phyloP scores from a whole-genome alignment of 1,140 invertebrate species.

The Marisa cornuarietis region DNA sequence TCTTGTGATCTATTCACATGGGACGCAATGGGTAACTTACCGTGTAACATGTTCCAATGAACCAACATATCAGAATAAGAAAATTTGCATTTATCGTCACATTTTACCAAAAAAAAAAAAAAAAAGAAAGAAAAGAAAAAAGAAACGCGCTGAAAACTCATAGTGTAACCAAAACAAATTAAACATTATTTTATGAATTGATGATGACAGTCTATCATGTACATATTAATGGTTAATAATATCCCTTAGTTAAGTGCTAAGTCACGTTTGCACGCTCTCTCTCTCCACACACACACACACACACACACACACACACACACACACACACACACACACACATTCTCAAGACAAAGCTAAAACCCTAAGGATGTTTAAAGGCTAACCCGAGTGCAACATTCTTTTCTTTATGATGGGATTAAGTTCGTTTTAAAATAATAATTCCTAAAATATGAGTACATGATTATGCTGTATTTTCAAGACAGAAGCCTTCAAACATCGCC shows the following conservation, averaged over 20 bases:
- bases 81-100: neutral
- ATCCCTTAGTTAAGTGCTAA: neutral
- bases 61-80: neutral
- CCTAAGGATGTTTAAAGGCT: neutral
- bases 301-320: constrained; percentile 12
- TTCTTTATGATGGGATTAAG: no score
- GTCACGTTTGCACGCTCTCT: constrained; percentile 5
- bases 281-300: constrained; percentile 13
- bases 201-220: neutral
- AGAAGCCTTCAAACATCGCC: no score
- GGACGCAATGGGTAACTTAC: no score
- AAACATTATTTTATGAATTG: neutral
- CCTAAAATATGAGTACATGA: no score
- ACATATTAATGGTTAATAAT: neutral
- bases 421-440: no score
- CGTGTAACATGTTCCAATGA: neutral
- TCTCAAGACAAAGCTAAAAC: neutral
- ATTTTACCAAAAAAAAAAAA: neutral
- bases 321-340: constrained; percentile 1
- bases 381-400: no score
- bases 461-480: no score
- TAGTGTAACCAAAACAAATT: neutral
- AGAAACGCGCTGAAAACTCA: neutral
- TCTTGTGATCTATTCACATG: no score
- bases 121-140: no score